Evolutionary conservation across 2,113 vertebrate species (phyloP), one percentile per base, ranked within the genome.

Genomic region (Nibea coibor): DNA sequence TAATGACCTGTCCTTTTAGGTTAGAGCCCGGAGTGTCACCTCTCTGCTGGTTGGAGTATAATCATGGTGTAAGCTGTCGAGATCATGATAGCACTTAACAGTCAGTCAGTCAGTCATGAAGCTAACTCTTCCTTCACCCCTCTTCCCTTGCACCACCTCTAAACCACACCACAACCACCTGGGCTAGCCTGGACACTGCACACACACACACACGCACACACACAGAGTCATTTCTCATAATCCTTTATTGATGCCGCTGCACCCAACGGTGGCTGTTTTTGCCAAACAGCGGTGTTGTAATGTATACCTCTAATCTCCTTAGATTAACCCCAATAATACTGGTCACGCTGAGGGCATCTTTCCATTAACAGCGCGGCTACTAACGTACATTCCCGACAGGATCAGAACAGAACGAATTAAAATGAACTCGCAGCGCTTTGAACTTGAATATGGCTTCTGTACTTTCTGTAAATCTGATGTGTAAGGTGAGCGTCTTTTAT

Each of bases 241-340:
- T 88, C 71, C 53, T 70, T 19, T 45, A 70, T 22, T 65, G 73
- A 72, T 75, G 72, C 50, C 5, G 39, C 48, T 81, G 70, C 73
- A 72, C 61, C 57, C 63, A 28, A 61, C 43, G 4, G 75, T 84
- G 72, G 20, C 67, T 73, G n/a, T 88, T 80, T 82, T 74, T 80
- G 63, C 61, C 76, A 65, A 7, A 76, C 4, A 31, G 66, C 56
- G 59, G 62, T 81, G 72, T 75, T 91, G 90, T 90, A 91, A 92
- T 89, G 74, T 85, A 89, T 88, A 91, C 83, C 68, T 20, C 62
- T 89, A 90, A 91, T 92, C 91, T 82, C 63, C 65, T 91, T 71
- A 79, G 91, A 89, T 93, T 89, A 92, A 89, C 75, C 86, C 62
- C 80, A 89, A 76, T 93, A 84, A 83, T 77, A 79, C 80, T 80